phyloP scores from a whole-genome alignment of 2,797 vertebrate genomes.

The Danio albolineatus region DNA sequence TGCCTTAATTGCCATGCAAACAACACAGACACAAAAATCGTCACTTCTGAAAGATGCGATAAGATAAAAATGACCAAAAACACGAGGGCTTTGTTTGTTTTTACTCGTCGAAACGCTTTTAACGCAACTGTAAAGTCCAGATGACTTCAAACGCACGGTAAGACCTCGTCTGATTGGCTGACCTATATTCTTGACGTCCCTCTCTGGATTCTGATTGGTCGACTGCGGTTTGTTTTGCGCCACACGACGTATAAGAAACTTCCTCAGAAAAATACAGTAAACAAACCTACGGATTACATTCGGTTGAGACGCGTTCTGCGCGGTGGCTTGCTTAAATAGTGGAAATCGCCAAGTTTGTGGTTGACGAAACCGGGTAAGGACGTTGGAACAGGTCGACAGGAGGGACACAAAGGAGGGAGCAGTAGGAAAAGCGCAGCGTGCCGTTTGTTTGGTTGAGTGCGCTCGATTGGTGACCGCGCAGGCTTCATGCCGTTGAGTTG shows the following conservation, averaged over 20 bases:
- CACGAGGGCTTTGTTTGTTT: slow-evolving; percentile 14
- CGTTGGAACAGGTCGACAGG: not conserved
- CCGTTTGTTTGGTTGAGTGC: slow-evolving; percentile 44
- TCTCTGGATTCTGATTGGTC: slow-evolving; percentile 69
- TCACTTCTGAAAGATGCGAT: not conserved
- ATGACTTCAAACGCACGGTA: slow-evolving; percentile 12
- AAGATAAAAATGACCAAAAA: not conserved
- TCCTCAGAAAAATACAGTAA: slow-evolving; percentile 76
- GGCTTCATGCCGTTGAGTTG: slow-evolving; percentile 52
- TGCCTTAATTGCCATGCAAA: not conserved
- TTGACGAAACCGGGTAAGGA: no score
- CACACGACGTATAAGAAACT: slow-evolving; percentile 64
- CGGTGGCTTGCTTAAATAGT: not conserved
- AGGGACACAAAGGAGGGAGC: slow-evolving; percentile 52
- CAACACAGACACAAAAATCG: not conserved
- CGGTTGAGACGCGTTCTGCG: not conserved
- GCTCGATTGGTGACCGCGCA: slow-evolving; percentile 57
- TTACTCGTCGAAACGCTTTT: not conserved
- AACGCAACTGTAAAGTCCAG: not conserved
- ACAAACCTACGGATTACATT: slow-evolving; percentile 70
- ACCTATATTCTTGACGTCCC: slow-evolving; percentile 70
- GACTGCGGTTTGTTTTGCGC: slow-evolving; percentile 72
- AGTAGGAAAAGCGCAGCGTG: slow-evolving; percentile 1
- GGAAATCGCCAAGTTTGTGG: not conserved
- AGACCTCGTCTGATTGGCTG: slow-evolving; percentile 73